Evolutionary conservation across 2,888 invertebrate species (phyloP), one percentile per base, ranked within the genome.

Genomic region (Phaedon cochleariae): DNA sequence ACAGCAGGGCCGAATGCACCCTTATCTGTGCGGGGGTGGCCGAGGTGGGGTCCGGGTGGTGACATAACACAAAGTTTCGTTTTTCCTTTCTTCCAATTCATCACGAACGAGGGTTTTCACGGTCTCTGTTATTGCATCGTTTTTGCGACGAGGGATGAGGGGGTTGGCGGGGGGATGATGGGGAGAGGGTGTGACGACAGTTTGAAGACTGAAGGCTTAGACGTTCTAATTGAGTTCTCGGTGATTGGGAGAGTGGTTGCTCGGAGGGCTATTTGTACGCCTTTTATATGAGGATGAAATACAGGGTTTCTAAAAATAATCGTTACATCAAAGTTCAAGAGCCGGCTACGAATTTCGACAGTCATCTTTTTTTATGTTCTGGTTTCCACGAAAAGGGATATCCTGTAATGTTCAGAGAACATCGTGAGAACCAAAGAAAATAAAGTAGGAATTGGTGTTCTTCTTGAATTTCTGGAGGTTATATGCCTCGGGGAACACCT

Each of bases 1-100:
- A n/a, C 53, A 26, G 3, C 26, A 26, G 26, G 26, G 26, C 26
- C 7, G 26, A 26, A 26, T 26, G 54, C 54, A 65, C 64, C 64
- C 64, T 61, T 45, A 52, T 57, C 45, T 46, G 18, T 17, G 55
- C 12, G 57, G 34, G 60, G 37, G 59, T 53, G 45, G 12, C 4
- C 12, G 15, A 41, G 41, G 59, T 59, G 41, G 51, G 57, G 21
- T 31, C 12, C 15, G 26, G 21, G 48, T 29, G 55, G 48, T 37
- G 49, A 21, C 48, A 21, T 37, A 58, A 41, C 41, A 10, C 15
- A 41, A 10, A 41, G 41, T 41, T 41, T 41, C 41, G 41, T 41
- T 41, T 41, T 41, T 41, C 41, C 41, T 41, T 41, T 41, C 41
- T 41, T n/a, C 41, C 41, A 41, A 41, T 41, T 41, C 41, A 41